phyloP scores from a whole-genome alignment of 30 jellyfish, hydroid and myxozoan species.

The Chironex yamaguchii region DNA sequence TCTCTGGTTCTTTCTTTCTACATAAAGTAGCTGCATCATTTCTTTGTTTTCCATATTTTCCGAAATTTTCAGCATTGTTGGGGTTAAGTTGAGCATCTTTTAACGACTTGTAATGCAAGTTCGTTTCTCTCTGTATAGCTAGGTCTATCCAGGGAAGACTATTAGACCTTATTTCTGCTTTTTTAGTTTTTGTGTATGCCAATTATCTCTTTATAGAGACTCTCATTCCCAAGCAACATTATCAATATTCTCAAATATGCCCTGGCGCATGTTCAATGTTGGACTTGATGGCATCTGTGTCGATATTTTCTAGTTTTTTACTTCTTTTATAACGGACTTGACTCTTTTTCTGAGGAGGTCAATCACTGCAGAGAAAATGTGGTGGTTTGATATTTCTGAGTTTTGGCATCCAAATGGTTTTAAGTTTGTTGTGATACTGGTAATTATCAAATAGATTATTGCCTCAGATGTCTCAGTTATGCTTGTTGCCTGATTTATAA shows the following conservation, averaged over 20 bases:
- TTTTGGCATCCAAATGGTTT: constrained; percentile 21
- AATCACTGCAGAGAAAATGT: constrained; percentile 15
- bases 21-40: constrained; percentile 14
- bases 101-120: constrained; percentile 15
- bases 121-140: constrained; percentile 15
- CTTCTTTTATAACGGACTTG: constrained; percentile 9
- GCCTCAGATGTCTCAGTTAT: constrained; percentile 57
- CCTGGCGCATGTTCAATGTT: constrained; percentile 32
- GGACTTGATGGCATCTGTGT: background rate
- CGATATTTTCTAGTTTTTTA: constrained; percentile 7
- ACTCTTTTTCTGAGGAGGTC: constrained; percentile 15
- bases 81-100: constrained; percentile 46
- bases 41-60: constrained; percentile 34
- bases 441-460: constrained; percentile 36
- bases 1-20: constrained; percentile 21
- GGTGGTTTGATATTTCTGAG: constrained; percentile 29
- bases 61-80: constrained; percentile 13
- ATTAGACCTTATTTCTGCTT: constrained; percentile 43
- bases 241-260: constrained; percentile 58
- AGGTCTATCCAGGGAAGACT: constrained; percentile 53
- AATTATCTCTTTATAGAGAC: constrained; percentile 20
- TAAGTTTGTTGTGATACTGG: constrained; percentile 52
- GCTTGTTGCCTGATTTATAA: constrained; percentile 47
- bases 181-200: constrained; percentile 6
- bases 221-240: constrained; percentile 54